These are phyloP conservation scores for Alfaro cultratus DNA, from an alignment of 2,797 vertebrate species.

Conservation along the genomic window DNA sequence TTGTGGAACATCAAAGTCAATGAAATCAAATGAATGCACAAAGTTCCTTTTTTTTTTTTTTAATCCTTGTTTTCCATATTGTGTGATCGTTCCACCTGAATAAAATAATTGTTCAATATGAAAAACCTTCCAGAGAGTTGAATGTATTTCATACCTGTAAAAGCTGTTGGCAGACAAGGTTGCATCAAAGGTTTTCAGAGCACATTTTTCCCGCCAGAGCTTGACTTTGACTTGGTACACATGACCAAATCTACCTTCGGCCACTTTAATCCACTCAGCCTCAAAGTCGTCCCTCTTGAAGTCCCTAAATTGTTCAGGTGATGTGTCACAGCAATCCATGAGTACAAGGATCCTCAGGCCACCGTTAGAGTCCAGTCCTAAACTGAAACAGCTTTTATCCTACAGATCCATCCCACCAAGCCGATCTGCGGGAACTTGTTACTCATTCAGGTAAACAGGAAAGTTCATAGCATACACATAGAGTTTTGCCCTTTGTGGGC, in stretches of 20 bases:
- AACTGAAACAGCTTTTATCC: slow-evolving; percentile 45
- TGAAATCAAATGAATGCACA: background rate
- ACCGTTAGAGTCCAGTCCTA: slow-evolving; percentile 37
- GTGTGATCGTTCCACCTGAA: background rate
- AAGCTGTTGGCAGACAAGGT: slow-evolving; percentile 45
- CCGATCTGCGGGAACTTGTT: background rate
- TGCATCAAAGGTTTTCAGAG: slow-evolving; percentile 80
- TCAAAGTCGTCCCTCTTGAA: slow-evolving; percentile 88
- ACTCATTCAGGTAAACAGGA: slow-evolving; percentile 5
- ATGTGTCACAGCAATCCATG: slow-evolving; percentile 57
- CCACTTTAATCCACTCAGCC: slow-evolving; percentile 82
- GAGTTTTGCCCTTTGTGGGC: slow-evolving; percentile 36
- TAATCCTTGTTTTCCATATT: background rate
- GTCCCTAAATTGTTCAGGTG: slow-evolving; percentile 56
- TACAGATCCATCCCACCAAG: slow-evolving; percentile 37
- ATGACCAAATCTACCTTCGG: slow-evolving; percentile 82
- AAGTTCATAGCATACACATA: slow-evolving; percentile 12
- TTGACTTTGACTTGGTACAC: slow-evolving; percentile 87
- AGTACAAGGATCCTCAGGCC: slow-evolving; percentile 20
- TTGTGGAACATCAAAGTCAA: background rate
- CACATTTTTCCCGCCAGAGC: slow-evolving; percentile 80
- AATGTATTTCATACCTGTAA: slow-evolving; percentile 73
- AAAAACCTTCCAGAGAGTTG: background rate
- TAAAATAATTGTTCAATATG: background rate
- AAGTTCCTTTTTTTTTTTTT: background rate